Evolutionary conservation across 1,140 invertebrate genomes (phyloP), one percentile per base, ranked within the genome.

Genomic region (Drosophila santomea): DNA sequence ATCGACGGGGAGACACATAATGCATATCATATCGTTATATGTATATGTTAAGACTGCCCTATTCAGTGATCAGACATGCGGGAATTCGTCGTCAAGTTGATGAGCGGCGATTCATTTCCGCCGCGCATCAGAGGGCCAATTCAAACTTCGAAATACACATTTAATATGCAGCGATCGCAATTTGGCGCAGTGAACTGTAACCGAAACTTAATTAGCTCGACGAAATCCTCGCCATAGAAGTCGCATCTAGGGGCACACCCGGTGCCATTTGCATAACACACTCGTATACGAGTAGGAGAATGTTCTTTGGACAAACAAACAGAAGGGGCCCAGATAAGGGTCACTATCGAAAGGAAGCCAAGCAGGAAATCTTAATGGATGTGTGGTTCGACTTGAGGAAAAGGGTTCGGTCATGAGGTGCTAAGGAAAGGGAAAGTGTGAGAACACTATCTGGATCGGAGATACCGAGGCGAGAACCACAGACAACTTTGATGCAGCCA

Each of bases 151-250:
- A 73, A 62, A 81, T 63, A 68, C 52, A 74, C 63, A 81, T 64
- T 75, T 72, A 64, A 75, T 88, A 72, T 78, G 72, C 74, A 35
- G 43, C 71, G 77, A 66, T 78, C 81, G 83, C 83, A 64, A 75
- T 78, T 86, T 88, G 58, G 75, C 79, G 69, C 82, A 86, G 78
- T 86, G 83, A 86, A 86, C 82, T 86, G 82, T 86, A 82, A 82
- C 82, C 83, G 83, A 88, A 78, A 86, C 83, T 86, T 86, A 86
- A 86, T 86, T 82, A 86, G 82, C 83, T 88, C 69, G 59, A 78
- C 78, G 61, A 74, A 85, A 78, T 75, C 73, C 58, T 84, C 68
- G 58, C 54, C 38, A 50, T 61, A 52, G 56, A 52, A 55, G 38
- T 55, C 51, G 35, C 62, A 36, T 57, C 62, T 64, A 60, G 74